Evolutionary conservation across 2,113 vertebrate genomes (phyloP).

Genomic region (Antechinus flavipes): DNA sequence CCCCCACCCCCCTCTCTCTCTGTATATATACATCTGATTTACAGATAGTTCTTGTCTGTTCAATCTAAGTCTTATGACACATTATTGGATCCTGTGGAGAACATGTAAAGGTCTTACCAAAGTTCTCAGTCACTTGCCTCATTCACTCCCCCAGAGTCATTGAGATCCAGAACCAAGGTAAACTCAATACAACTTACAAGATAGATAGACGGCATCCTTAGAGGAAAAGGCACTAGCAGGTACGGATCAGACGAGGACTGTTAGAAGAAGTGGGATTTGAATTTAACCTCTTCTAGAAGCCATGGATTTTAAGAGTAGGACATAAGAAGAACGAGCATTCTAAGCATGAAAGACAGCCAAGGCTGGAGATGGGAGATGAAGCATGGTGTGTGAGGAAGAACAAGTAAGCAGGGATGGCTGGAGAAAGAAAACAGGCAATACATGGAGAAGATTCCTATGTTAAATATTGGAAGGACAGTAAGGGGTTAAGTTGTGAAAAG

Average conservation of each 20-base stretch:
- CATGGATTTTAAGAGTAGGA: neutral
- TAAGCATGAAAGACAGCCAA: neutral
- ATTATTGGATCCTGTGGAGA: neutral
- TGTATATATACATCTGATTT: no score
- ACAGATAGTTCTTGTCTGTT: neutral
- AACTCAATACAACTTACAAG: neutral
- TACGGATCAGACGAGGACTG: neutral
- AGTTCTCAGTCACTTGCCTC: neutral
- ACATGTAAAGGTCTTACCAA: no score
- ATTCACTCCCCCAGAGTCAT: no score
- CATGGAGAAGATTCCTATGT: neutral
- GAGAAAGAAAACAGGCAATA: neutral
- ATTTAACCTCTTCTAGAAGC: neutral
- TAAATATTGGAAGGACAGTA: neutral
- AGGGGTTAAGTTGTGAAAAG: neutral
- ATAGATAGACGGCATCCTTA: neutral
- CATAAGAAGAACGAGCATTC: neutral
- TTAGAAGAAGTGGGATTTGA: neutral
- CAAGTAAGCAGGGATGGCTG: neutral
- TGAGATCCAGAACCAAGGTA: no score
- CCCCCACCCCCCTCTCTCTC: no score
- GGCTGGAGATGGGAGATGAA: neutral
- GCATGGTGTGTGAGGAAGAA: neutral
- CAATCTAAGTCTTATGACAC: neutral
- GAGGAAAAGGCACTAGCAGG: neutral